Conservation (phyloP, 92 coral and sea anemone genomes). For the Epizoanthus rinbou region DNA sequence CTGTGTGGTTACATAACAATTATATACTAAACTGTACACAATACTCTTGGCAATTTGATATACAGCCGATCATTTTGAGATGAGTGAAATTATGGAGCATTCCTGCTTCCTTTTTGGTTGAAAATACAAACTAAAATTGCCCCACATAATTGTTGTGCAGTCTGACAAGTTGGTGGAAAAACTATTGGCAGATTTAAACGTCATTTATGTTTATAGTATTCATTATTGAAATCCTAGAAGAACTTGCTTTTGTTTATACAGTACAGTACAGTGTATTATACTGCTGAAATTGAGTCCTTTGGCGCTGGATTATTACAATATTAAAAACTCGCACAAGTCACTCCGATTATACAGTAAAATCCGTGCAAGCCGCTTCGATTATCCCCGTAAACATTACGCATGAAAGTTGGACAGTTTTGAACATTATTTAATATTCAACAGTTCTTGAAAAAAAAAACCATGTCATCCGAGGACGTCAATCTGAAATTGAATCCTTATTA, state of each 20-base stretch:
- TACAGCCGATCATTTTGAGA: too few relatives aligned
- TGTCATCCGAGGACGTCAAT: slow-evolving; percentile 15
- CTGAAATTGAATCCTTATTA: slow-evolving; percentile 21
- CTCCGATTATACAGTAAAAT: too few relatives aligned
- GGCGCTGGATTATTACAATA: slow-evolving; percentile 5
- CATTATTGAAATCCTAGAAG: not conserved
- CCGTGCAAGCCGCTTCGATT: too few relatives aligned
- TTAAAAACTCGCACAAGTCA: not conserved
- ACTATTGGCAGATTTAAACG: not conserved
- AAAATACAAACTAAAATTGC: not conserved
- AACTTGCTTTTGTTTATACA: slow-evolving; percentile 23
- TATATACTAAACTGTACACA: too few relatives aligned
- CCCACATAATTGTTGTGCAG: not conserved
- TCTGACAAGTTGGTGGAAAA: slow-evolving; percentile 8
- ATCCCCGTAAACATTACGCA: slow-evolving; percentile 1
- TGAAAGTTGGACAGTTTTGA: not conserved
- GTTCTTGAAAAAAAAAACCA: not conserved
- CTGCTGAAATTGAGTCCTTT: not conserved
- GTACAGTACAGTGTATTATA: slow-evolving; percentile 10
- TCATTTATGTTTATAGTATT: slow-evolving; percentile 1
- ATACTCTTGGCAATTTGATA: too few relatives aligned
- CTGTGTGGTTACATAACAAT: too few relatives aligned
- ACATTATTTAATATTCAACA: not conserved
- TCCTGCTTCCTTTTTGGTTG: slow-evolving; percentile 20
- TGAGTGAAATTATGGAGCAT: slow-evolving; percentile 17